phyloP scores from a whole-genome alignment of 2,888 invertebrate species.

The Mythimna pallens region DNA sequence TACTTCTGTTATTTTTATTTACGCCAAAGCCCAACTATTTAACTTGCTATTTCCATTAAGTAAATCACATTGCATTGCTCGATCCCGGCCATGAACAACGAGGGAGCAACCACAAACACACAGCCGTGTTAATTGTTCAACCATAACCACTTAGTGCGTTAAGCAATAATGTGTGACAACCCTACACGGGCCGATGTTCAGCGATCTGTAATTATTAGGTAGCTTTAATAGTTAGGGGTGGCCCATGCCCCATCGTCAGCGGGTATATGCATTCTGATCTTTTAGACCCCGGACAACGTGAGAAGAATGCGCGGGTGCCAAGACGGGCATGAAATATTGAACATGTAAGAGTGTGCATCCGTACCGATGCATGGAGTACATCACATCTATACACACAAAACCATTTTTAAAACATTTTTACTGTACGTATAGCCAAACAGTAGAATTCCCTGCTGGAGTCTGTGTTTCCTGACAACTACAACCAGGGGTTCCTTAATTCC shows the following conservation, averaged over 20 bases:
- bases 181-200: constrained; percentile 48
- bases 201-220: constrained; percentile 58
- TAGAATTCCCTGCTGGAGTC: no score
- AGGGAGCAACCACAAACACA: constrained; percentile 16
- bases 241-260: constrained; percentile 34
- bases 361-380: no score
- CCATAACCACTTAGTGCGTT: constrained; percentile 41
- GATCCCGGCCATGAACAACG: neutral
- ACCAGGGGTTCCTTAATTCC: no score
- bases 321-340: neutral
- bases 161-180: constrained; percentile 40
- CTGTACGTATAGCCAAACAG: no score
- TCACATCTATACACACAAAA: no score
- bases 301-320: neutral
- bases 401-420: no score
- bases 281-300: constrained; percentile 1
- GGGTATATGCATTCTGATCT: constrained; percentile 40
- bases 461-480: no score
- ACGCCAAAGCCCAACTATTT: neutral
- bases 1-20: neutral
- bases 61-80: constrained; percentile 5
- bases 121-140: constrained; percentile 32
- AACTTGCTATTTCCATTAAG: neutral
- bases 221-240: constrained; percentile 51
- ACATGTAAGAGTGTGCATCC: no score